Percentiles rank a stretch among this genome's conserved stretches.
Conservation (phyloP, 2,888 invertebrate genomes). For the Agrilus mali region DNA sequence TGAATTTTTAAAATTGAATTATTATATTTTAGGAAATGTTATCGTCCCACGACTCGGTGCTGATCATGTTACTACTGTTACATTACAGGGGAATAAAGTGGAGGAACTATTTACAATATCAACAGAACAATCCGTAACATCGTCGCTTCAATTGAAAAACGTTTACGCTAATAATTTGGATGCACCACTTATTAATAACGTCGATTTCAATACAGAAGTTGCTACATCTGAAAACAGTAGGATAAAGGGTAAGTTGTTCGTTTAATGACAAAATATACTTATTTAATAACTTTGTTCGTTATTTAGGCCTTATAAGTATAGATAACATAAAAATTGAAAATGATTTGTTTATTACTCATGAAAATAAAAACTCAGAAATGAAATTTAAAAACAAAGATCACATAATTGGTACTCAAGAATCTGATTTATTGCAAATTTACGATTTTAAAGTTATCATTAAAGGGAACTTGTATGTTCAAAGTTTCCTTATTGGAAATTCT, state of each 20-base stretch:
- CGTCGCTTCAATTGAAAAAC: conserved; percentile 19
- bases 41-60: conserved; percentile 15
- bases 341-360: conserved; percentile 17
- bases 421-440: conserved; percentile 27
- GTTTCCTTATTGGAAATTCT: conserved; percentile 17
- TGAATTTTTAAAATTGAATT: background rate
- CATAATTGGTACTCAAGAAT: conserved; percentile 21
- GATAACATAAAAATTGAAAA: conserved; percentile 18
- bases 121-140: conserved; percentile 23
- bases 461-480: conserved; percentile 24
- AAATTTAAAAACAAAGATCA: conserved; percentile 15
- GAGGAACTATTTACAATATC: conserved; percentile 22
- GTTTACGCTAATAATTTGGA: conserved; percentile 18
- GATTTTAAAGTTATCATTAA: conserved; percentile 24
- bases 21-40: conserved; percentile 18
- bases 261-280: background rate
- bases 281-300: conserved; percentile 1
- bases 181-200: conserved; percentile 20
- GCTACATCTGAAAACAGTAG: conserved; percentile 14
- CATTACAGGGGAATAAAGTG: conserved; percentile 14
- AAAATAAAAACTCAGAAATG: conserved; percentile 13
- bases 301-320: conserved; percentile 23
- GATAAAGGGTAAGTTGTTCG: conserved; percentile 14
- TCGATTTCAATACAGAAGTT: conserved; percentile 18
- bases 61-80: conserved; percentile 13